These are phyloP conservation scores for Aphidius ervi DNA, from an alignment of 1,140 invertebrate genomes.

Conservation along the genomic window DNA sequence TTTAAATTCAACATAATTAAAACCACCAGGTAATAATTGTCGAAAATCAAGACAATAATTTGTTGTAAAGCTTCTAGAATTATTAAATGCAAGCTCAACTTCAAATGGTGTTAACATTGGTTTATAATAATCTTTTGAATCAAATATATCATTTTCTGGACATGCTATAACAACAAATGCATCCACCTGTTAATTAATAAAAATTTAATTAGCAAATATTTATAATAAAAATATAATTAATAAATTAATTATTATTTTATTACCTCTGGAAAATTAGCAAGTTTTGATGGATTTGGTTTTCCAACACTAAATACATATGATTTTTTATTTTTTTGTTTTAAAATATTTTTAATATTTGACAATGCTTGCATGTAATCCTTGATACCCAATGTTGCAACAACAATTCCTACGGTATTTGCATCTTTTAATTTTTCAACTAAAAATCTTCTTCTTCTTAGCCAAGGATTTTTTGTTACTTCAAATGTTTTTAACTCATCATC, in stretches of 20 bases:
- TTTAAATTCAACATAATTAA: constrained; percentile 51
- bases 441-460: constrained; percentile 75
- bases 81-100: constrained; percentile 82
- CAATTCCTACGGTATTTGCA: constrained; percentile 78
- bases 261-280: constrained; percentile 89
- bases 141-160: constrained; percentile 79
- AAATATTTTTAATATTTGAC: constrained; percentile 67
- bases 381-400: constrained; percentile 83
- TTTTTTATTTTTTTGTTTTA: constrained; percentile 74
- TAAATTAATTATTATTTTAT: constrained; percentile 11
- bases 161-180: constrained; percentile 88
- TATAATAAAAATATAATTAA: constrained; percentile 20
- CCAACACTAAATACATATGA: constrained; percentile 89
- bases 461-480: constrained; percentile 51
- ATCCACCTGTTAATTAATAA: constrained; percentile 67
- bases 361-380: constrained; percentile 76
- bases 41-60: constrained; percentile 75
- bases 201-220: constrained; percentile 4
- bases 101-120: constrained; percentile 91
- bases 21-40: constrained; percentile 66
- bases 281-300: constrained; percentile 85
- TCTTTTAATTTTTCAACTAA: constrained; percentile 87
- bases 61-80: constrained; percentile 56
- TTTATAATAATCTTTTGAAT: constrained; percentile 81
- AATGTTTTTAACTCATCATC: constrained; percentile 40